Evolutionary conservation across 2,888 invertebrate genomes (phyloP).

Genomic region (Lasius fuliginosus): DNA sequence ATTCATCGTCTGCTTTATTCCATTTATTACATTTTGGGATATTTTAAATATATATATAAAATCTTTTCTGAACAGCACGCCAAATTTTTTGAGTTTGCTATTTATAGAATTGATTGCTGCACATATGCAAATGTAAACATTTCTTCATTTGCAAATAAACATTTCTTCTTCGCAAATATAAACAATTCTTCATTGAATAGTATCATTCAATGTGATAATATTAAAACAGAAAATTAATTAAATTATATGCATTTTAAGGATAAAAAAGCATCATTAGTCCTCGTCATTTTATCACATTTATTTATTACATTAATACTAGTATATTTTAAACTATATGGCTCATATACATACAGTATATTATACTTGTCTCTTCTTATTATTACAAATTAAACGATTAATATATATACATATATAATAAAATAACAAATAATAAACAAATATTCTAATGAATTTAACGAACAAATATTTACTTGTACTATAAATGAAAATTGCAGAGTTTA

Average conservation of each 20-base stretch:
- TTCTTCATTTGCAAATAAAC: slow-evolving; percentile 6
- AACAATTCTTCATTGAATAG: slow-evolving; percentile 9
- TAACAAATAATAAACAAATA: background rate
- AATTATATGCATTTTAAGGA: slow-evolving; percentile 20
- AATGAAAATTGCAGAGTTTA: slow-evolving; percentile 21
- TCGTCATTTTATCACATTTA: slow-evolving; percentile 47
- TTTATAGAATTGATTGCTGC: slow-evolving; percentile 44
- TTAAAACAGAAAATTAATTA: slow-evolving; percentile 25
- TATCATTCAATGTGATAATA: slow-evolving; percentile 6
- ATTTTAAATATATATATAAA: slow-evolving; percentile 14
- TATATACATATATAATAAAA: background rate
- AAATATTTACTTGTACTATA: slow-evolving; percentile 9
- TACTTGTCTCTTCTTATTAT: slow-evolving; percentile 71
- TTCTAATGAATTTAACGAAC: slow-evolving; percentile 32
- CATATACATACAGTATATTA: slow-evolving; percentile 27
- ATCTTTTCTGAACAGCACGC: slow-evolving; percentile 23
- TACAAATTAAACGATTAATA: slow-evolving; percentile 22
- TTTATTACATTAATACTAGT: slow-evolving; percentile 20
- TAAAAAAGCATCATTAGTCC: slow-evolving; percentile 55
- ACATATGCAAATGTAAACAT: slow-evolving; percentile 14
- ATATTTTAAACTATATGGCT: slow-evolving; percentile 7
- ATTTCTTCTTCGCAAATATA: slow-evolving; percentile 12
- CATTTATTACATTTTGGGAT: slow-evolving; percentile 8
- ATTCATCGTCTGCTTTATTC: background rate
- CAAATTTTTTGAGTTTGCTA: slow-evolving; percentile 33